Evolutionary conservation across 37 sponge, comb jelly and placozoan species (phyloP).

Genomic region (Aplysina aerophoba): DNA sequence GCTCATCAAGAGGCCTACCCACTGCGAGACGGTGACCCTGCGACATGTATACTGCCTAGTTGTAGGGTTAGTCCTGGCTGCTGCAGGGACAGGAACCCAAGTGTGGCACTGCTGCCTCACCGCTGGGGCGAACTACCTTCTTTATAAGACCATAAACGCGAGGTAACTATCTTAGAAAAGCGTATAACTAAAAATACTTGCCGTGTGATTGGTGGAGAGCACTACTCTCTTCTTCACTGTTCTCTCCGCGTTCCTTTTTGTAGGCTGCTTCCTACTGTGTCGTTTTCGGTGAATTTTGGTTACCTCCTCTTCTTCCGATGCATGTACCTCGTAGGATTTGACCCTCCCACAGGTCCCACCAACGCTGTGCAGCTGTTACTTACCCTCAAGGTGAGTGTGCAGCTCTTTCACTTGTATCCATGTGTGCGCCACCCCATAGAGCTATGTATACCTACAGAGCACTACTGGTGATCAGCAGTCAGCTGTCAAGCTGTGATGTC

Average conservation of each 20-base stretch:
- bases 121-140: not conserved
- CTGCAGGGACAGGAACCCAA: conserved; percentile 2
- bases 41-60: conserved; percentile 11
- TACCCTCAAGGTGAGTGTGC: conserved; percentile 43
- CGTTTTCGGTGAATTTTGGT: conserved; percentile 35
- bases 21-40: not conserved
- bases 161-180: no score
- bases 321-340: conserved; percentile 39
- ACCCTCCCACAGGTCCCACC: conserved; percentile 18
- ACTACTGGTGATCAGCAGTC: no score
- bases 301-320: conserved; percentile 50
- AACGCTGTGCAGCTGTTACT: conserved; percentile 48
- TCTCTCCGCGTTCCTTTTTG: no score
- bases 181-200: no score
- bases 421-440: no score
- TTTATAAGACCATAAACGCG: not conserved
- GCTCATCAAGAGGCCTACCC: not conserved
- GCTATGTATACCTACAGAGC: no score
- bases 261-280: conserved; percentile 29
- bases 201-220: no score
- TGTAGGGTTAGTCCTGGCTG: not conserved
- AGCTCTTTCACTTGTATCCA: no score
- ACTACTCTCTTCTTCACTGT: no score
- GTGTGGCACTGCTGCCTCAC: conserved; percentile 2
- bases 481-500: no score